Evolutionary conservation across 2,888 invertebrate species (phyloP).

Genomic region (Caenorhabditis auriculariae): DNA sequence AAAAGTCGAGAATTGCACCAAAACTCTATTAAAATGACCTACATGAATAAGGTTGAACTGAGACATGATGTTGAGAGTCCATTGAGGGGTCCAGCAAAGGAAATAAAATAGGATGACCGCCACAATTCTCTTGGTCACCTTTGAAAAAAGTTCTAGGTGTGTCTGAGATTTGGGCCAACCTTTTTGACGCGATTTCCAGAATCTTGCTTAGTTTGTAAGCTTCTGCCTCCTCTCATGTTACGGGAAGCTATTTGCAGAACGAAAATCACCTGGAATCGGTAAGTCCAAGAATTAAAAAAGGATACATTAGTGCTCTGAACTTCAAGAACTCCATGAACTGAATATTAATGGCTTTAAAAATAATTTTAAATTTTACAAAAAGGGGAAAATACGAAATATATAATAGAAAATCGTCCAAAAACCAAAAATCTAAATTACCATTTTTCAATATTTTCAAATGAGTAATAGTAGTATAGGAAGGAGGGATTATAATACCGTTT

Average conservation of each 20-base stretch:
- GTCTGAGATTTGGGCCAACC: too few species aligned
- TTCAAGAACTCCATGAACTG: too few species aligned
- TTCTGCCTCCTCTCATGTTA: slow-evolving; percentile 24
- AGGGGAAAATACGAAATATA: too few species aligned
- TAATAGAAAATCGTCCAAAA: background rate
- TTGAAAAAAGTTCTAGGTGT: too few species aligned
- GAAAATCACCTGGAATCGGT: slow-evolving; percentile 42
- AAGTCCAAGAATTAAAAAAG: too few species aligned
- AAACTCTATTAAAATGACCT: slow-evolving; percentile 4
- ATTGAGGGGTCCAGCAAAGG: slow-evolving; percentile 61
- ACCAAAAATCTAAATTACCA: background rate
- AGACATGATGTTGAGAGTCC: slow-evolving; percentile 56
- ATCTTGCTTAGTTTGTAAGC: slow-evolving; percentile 13
- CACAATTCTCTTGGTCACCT: slow-evolving; percentile 60
- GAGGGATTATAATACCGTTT: too few species aligned
- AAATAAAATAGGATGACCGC: slow-evolving; percentile 61
- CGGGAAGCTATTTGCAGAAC: slow-evolving; percentile 37
- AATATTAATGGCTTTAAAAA: too few species aligned
- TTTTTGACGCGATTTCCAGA: slow-evolving; percentile 31
- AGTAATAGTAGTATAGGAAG: too few species aligned
- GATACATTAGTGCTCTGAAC: too few species aligned
- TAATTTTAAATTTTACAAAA: too few species aligned
- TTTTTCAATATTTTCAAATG: too few species aligned
- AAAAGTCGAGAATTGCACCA: background rate
- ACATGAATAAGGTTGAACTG: slow-evolving; percentile 53